phyloP scores from a whole-genome alignment of 2,797 vertebrate genomes.

The Glyptemys insculpta region DNA sequence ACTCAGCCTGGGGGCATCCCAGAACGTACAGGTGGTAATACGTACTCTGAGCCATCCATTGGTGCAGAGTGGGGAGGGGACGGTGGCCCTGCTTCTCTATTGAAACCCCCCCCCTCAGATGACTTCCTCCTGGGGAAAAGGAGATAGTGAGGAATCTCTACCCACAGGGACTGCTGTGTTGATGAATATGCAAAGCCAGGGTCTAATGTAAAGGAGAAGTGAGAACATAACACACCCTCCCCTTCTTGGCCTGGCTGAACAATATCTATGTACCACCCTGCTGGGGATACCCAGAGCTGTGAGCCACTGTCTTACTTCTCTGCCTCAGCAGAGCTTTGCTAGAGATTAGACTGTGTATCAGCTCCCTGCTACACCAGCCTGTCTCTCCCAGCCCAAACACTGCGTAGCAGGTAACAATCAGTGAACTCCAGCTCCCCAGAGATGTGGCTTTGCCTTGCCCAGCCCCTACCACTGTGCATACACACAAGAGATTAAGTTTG shows the following conservation, averaged over 20 bases:
- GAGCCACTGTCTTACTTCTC: background rate
- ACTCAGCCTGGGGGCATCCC: background rate
- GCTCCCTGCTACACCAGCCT: background rate
- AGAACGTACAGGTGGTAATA: background rate
- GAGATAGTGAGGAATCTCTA: background rate
- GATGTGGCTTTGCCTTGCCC: background rate
- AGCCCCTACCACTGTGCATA: background rate
- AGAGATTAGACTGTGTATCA: background rate
- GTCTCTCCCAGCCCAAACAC: background rate
- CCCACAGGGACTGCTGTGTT: background rate
- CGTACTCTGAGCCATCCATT: background rate
- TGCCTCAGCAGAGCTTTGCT: background rate
- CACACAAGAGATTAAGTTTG: background rate
- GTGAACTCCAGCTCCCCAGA: background rate
- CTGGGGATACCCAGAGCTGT: background rate
- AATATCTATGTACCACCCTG: background rate
- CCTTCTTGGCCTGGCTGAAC: background rate
- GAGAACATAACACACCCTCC: accelerated
- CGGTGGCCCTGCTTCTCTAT: background rate
- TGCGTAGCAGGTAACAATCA: background rate
- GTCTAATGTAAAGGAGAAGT: background rate
- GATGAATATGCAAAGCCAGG: accelerated
- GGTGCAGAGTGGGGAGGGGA: too few relatives aligned
- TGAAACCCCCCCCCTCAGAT: background rate
- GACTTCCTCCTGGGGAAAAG: background rate